These are phyloP conservation scores for Malaclemys terrapin DNA, from an alignment of 2,113 vertebrate species.

Conservation along the genomic window DNA sequence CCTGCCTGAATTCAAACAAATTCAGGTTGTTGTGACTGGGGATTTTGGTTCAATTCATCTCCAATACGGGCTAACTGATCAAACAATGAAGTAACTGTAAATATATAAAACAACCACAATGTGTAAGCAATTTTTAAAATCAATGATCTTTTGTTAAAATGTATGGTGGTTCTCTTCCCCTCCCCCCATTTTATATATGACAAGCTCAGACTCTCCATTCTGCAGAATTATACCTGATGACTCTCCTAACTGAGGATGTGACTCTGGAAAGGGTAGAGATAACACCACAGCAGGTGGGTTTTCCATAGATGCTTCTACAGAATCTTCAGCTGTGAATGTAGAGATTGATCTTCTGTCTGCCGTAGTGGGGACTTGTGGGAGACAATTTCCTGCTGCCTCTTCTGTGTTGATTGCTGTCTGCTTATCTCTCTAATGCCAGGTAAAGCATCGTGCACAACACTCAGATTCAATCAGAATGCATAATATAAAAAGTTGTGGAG, in stretches of 20 bases:
- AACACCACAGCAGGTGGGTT: constrained; percentile 62
- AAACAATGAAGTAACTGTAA: background rate
- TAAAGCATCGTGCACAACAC: constrained; percentile 71
- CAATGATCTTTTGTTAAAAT: background rate
- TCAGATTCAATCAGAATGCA: constrained; percentile 67
- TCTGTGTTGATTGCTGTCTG: constrained; percentile 78
- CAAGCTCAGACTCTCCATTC: background rate
- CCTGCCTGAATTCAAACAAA: background rate
- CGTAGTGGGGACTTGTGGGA: constrained; percentile 57
- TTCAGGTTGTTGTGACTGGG: background rate
- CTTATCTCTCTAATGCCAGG: constrained; percentile 66
- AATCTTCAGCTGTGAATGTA: constrained; percentile 71
- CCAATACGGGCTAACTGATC: background rate
- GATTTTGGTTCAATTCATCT: background rate
- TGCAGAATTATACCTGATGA: constrained; percentile 41
- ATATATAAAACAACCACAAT: background rate
- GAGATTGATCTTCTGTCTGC: constrained; percentile 76
- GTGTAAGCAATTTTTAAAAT: constrained; percentile 1
- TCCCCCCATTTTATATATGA: background rate
- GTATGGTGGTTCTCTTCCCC: background rate
- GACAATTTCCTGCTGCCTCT: constrained; percentile 72
- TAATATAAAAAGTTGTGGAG: constrained; percentile 51
- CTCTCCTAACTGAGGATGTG: constrained; percentile 23
- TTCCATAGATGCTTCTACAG: constrained; percentile 59
- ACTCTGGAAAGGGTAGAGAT: constrained; percentile 36